Evolutionary conservation across 2,113 vertebrate genomes (phyloP).

Genomic region (Dinomys branickii): DNA sequence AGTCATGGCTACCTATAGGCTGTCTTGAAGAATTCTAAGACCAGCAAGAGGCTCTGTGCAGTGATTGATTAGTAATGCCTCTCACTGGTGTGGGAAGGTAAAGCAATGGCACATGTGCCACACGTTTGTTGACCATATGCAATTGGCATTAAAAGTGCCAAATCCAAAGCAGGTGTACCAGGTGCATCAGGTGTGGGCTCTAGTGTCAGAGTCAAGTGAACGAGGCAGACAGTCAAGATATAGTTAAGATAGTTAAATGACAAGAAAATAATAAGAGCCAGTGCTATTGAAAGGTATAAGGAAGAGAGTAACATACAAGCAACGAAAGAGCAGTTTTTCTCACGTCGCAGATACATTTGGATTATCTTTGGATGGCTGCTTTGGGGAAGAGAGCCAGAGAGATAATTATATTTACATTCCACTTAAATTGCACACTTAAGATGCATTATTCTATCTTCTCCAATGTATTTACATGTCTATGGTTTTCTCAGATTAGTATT

Average conservation of each 20-base stretch:
- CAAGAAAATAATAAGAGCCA: background rate
- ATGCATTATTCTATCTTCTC: background rate
- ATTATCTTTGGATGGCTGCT: background rate
- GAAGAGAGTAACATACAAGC: background rate
- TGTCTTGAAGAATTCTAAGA: background rate
- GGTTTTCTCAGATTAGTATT: background rate
- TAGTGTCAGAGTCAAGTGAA: background rate
- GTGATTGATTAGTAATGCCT: constrained; percentile 12
- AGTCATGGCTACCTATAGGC: background rate
- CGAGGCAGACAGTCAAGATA: background rate
- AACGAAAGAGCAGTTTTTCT: background rate
- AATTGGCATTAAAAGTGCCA: background rate
- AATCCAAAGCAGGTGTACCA: background rate
- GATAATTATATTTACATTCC: background rate
- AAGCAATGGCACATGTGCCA: fast-evolving
- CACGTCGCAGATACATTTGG: background rate
- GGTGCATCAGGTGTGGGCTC: background rate
- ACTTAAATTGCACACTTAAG: background rate
- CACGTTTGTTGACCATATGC: background rate
- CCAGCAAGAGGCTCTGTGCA: background rate
- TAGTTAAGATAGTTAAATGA: background rate
- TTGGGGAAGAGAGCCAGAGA: background rate
- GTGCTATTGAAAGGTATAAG: background rate
- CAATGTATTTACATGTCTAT: background rate
- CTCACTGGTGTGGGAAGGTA: background rate